Evolutionary conservation across 92 coral and sea anemone genomes (phyloP), one percentile per base, ranked within the genome.

Genomic region (Porites rus): DNA sequence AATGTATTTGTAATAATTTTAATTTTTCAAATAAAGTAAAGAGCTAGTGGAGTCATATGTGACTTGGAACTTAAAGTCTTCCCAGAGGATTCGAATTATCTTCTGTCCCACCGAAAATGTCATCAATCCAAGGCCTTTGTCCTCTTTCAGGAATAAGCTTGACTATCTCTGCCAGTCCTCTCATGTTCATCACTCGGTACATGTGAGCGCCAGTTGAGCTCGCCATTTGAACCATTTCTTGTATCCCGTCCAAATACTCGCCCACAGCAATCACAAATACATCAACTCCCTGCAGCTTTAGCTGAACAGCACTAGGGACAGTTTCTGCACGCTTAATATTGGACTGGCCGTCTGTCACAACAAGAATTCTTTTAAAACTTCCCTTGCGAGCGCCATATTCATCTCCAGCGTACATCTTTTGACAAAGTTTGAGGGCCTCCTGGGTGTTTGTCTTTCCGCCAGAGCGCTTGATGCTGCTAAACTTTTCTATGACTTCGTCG

Each of bases 371-470:
- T 25, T 80, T 91, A 65, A 90, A 89, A 68, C 98, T 90, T 59
- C 84, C 96, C 18, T 22, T 71, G 4, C 95, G 93, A 8, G 87
- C 87, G 16, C 98, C 95, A 65, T 84, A 89, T 63, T 79, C 59
- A 28, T 78, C 78, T 9, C 77, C 77, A 4, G 72, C 73, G 50
- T 71, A 88, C 84, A 94, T 89, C 69, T 76, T 59, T 72, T 79
- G 84, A 65, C 95, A 92, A 68, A 82, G 79, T 50, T 88, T 90
- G 83, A 94, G 76, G 25, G 98, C 98, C 17, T 86, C 95, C 74
- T 94, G 98, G 74, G 98, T 94, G 52, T 94, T 94, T 12, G 98
- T 94, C 89, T 94, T 94, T 67, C 98, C 98, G 84, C 98, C 98
- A 50, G 89, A 83, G 56, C 98, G 91, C 78, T 67, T 82, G 14